Conservation (phyloP, 2,888 invertebrate genomes). For the Pyrrhosoma nymphula region DNA sequence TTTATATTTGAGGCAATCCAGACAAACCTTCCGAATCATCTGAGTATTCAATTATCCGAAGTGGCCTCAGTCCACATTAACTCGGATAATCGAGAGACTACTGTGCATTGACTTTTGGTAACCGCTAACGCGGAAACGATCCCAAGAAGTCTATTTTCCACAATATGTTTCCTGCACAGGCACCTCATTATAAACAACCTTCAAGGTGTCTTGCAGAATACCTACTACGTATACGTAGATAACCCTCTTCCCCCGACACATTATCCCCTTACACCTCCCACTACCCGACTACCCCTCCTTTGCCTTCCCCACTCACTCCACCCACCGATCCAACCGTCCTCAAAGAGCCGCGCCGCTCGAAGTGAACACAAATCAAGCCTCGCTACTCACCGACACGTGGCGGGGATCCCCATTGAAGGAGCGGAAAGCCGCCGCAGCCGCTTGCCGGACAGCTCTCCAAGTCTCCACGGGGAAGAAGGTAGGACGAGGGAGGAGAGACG, state of each 20-base stretch:
- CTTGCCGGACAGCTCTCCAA: neutral
- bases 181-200: too few species aligned
- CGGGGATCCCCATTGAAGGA: conserved; percentile 28
- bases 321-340: neutral
- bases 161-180: too few species aligned
- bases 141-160: too few species aligned
- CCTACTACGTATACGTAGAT: too few species aligned
- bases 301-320: neutral
- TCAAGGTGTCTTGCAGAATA: too few species aligned
- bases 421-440: neutral
- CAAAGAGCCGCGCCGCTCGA: neutral
- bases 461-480: neutral
- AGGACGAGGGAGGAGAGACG: neutral
- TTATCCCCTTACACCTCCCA: neutral
- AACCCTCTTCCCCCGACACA: neutral
- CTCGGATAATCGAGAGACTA: too few species aligned
- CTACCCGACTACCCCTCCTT: neutral
- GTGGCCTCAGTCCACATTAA: too few species aligned
- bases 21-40: too few species aligned
- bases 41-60: too few species aligned
- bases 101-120: too few species aligned
- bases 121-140: too few species aligned
- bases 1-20: too few species aligned
- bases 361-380: conserved; percentile 7
- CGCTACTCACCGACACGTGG: conserved; percentile 30